Conservation (phyloP, 2,888 invertebrate species). For the Conistra vaccinii region DNA sequence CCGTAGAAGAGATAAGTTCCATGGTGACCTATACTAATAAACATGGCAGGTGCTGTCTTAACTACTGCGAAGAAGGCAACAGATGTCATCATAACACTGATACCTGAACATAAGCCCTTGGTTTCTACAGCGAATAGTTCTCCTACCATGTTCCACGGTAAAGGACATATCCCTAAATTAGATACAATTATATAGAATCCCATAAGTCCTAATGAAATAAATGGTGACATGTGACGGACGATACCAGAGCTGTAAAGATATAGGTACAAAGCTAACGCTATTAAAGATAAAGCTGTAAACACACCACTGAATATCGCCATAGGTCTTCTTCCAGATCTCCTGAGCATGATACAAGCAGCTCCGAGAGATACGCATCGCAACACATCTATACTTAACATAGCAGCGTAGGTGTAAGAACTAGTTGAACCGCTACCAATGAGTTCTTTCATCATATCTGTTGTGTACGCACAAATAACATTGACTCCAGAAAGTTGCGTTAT, state of each 20-base stretch:
- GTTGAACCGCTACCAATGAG: slow-evolving; percentile 89
- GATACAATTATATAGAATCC: slow-evolving; percentile 91
- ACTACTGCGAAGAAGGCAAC: slow-evolving; percentile 93
- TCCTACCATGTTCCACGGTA: slow-evolving; percentile 94
- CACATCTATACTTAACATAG: slow-evolving; percentile 92
- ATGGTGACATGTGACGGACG: slow-evolving; percentile 77
- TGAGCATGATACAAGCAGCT: slow-evolving; percentile 91
- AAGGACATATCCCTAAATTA: slow-evolving; percentile 91
- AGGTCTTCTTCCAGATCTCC: slow-evolving; percentile 91
- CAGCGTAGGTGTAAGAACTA: slow-evolving; percentile 89
- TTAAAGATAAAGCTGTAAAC: slow-evolving; percentile 91
- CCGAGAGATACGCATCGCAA: slow-evolving; percentile 91
- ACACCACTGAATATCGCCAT: slow-evolving; percentile 92
- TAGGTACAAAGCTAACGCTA: slow-evolving; percentile 88
- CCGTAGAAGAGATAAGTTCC: slow-evolving; percentile 92
- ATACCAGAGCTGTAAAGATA: slow-evolving; percentile 78
- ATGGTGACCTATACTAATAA: slow-evolving; percentile 89
- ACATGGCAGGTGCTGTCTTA: slow-evolving; percentile 92
- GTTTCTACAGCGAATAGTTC: slow-evolving; percentile 93
- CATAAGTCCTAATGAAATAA: slow-evolving; percentile 88
- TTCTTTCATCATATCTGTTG: slow-evolving; percentile 92
- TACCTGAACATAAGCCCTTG: slow-evolving; percentile 93
- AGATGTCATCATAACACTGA: slow-evolving; percentile 92
- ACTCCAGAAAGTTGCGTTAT: slow-evolving; percentile 93
- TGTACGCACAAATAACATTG: slow-evolving; percentile 93